phyloP scores from a whole-genome alignment of 2,113 vertebrate genomes.

The Lophotis ruficrista region DNA sequence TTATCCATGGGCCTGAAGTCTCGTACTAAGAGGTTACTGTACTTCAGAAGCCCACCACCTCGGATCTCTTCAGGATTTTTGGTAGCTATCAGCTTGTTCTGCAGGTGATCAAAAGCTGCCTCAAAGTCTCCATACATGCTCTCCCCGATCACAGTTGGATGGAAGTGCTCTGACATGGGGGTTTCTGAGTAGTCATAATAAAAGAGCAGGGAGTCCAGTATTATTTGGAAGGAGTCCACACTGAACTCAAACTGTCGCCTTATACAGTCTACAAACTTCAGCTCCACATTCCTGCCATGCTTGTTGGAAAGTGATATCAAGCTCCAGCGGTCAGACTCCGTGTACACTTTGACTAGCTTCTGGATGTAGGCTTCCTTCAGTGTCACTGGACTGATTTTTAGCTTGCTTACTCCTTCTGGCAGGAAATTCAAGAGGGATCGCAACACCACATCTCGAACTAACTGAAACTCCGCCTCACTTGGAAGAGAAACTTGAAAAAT shows the following conservation, averaged over 20 bases:
- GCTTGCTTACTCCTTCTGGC: conserved; percentile 92
- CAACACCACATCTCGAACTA: conserved; percentile 92
- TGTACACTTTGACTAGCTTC: conserved; percentile 96
- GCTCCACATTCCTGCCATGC: conserved; percentile 93
- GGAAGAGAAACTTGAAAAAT: conserved; percentile 93
- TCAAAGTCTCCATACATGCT: conserved; percentile 94
- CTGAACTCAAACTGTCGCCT: conserved; percentile 98
- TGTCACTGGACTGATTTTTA: conserved; percentile 90
- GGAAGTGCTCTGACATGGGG: conserved; percentile 84
- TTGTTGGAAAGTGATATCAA: conserved; percentile 98
- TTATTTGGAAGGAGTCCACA: conserved; percentile 98
- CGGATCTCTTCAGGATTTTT: conserved; percentile 96
- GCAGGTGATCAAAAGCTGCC: conserved; percentile 87
- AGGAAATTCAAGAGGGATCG: conserved; percentile 93
- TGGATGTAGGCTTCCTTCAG: conserved; percentile 97
- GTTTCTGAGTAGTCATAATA: conserved; percentile 82
- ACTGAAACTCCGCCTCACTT: conserved; percentile 86
- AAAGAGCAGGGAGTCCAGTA: conserved; percentile 90
- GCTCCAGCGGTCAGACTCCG: conserved; percentile 95
- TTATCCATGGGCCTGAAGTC: conserved; percentile 89
- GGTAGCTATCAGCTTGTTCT: conserved; percentile 91
- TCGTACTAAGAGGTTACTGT: conserved; percentile 94
- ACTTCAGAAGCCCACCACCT: conserved; percentile 95
- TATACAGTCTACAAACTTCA: conserved; percentile 96
- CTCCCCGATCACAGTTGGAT: conserved; percentile 88